These are phyloP conservation scores for Tryphoninae sp. DNA, from an alignment of 2,888 invertebrate genomes.

Conservation along the genomic window DNA sequence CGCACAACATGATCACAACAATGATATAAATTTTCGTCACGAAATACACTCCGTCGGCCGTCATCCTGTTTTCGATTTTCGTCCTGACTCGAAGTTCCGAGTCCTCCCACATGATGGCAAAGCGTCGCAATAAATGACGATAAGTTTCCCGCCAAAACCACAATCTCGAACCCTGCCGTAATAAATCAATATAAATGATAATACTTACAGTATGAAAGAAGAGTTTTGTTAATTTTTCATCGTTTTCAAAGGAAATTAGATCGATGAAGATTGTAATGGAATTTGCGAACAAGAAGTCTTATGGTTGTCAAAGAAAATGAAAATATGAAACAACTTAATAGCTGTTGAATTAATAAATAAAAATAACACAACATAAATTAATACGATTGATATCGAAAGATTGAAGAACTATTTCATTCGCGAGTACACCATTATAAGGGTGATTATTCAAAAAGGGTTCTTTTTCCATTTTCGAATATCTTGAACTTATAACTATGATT, in stretches of 20 bases:
- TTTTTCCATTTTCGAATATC: too few species aligned
- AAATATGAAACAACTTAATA: too few species aligned
- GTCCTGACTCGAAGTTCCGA: conserved; percentile 16
- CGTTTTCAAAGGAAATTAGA: background rate
- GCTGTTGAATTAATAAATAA: background rate
- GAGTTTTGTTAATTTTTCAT: background rate
- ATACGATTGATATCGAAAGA: background rate
- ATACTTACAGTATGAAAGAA: background rate
- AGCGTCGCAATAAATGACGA: conserved; percentile 17
- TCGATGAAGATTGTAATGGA: background rate
- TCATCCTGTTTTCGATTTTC: conserved; percentile 23
- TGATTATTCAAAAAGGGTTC: too few species aligned
- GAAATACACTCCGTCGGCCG: conserved; percentile 13
- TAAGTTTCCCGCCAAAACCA: conserved; percentile 36
- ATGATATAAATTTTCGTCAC: conserved; percentile 32
- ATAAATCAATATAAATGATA: background rate
- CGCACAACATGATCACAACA: conserved; percentile 33
- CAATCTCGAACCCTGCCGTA: conserved; percentile 32
- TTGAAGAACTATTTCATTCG: too few species aligned
- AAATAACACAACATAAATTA: background rate
- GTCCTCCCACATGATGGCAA: conserved; percentile 46
- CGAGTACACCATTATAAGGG: too few species aligned
- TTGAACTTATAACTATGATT: background rate
- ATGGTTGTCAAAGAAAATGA: too few species aligned
- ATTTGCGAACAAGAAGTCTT: background rate